Conservation (phyloP, 2,888 invertebrate genomes). For the Leucoma salicis region DNA sequence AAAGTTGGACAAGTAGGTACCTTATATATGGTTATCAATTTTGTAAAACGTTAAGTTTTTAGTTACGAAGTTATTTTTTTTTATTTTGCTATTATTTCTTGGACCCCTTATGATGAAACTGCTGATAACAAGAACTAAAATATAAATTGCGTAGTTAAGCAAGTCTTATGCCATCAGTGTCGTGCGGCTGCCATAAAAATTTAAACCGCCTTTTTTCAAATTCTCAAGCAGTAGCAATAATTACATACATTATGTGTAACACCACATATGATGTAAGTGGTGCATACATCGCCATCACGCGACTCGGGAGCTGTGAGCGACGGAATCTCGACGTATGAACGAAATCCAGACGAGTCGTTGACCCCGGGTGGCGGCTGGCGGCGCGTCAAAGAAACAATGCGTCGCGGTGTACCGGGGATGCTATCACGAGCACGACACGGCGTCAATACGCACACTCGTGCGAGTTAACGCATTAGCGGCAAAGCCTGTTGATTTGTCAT, state of each 20-base stretch:
- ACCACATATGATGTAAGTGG: constrained; percentile 32
- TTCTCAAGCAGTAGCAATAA: too few species aligned
- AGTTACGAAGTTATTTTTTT: too few species aligned
- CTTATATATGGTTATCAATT: too few species aligned
- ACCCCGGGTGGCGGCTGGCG: constrained; percentile 59
- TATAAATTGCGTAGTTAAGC: too few species aligned
- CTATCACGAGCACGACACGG: constrained; percentile 31
- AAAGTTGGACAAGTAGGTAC: too few species aligned
- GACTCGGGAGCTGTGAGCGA: constrained; percentile 33
- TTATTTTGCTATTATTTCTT: too few species aligned
- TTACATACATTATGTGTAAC: constrained; percentile 8
- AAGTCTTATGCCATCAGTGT: too few species aligned
- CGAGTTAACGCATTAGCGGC: constrained; percentile 10
- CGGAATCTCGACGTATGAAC: constrained; percentile 66
- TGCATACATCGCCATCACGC: constrained; percentile 32
- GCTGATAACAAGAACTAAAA: too few species aligned
- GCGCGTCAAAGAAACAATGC: constrained; percentile 77
- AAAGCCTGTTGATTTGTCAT: constrained; percentile 5
- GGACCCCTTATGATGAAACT: too few species aligned
- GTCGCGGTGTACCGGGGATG: constrained; percentile 46
- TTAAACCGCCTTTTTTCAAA: too few species aligned
- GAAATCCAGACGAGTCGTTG: constrained; percentile 77
- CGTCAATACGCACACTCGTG: constrained; percentile 17
- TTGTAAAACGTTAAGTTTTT: too few species aligned
- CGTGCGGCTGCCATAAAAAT: too few species aligned